Base-by-base conservation (phyloP, 2,888 invertebrate genomes). In the Tortrix viridana region DNA sequence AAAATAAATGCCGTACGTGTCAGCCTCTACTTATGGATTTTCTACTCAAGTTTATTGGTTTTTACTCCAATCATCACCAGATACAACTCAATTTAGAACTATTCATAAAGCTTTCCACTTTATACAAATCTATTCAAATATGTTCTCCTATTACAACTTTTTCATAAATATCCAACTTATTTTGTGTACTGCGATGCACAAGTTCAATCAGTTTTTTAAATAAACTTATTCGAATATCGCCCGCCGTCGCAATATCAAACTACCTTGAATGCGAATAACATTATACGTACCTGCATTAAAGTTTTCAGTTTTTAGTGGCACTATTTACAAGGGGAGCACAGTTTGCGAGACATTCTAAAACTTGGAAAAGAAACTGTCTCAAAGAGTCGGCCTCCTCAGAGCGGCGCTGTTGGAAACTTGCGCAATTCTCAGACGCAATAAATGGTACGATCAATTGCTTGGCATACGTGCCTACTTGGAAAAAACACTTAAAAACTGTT, bases 301-400 rank as follows among this genome's bases (percentile, higher is more conserved):
- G 52, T 63, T 63, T 58, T 63, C 58, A 58, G 63, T 63, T 63
- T 63, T 63, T 60, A 60, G 55, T 56, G 56, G 55, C 60, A 60
- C 65, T 65, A 65, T 68, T 65, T 62, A 59, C 68, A 67, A 65
- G 68, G 67, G 70, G 71, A 71, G 73, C 71, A 75, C 71, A 71
- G 70, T 80, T 75, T 78, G 75, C 71, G 73, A 75, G 77, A 74
- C 82, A 76, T 84, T 88, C 86, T 82, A 84, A 86, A 89, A 88
- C 84, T 89, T 86, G 82, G 84, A 85, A 84, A 84, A 86, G 83
- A 85, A 63, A 85, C 80, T 82, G 84, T 85, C 81, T 81, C 78
- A 69, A 71, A 76, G 74, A 72, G 73, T 67, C 77, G 71, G 76
- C 79, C 81, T 80, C 78, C 81, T 80, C 78, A 74, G 76, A 80